These are phyloP conservation scores for Meiosimyza decipiens DNA, from an alignment of 2,888 invertebrate species.

Conservation along the genomic window DNA sequence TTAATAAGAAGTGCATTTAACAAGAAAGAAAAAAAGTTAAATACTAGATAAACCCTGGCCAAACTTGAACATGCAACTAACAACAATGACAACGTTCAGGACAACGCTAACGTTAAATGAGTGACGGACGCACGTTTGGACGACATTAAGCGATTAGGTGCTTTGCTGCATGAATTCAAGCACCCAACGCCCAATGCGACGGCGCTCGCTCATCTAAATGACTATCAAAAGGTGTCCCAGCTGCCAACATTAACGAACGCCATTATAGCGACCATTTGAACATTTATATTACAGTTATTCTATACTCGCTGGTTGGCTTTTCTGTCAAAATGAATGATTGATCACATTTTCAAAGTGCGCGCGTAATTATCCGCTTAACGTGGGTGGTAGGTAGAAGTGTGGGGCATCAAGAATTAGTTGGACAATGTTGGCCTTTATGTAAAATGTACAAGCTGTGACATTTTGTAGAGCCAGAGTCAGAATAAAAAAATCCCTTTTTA, in stretches of 20 bases:
- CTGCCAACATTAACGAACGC: constrained; percentile 8
- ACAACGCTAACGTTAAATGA: constrained; percentile 1
- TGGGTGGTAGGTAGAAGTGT: background rate
- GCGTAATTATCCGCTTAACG: constrained; percentile 53
- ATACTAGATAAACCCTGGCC: too few relatives aligned
- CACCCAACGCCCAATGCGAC: background rate
- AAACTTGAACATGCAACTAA: background rate
- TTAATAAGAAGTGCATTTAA: too few relatives aligned
- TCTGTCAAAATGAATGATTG: constrained; percentile 56
- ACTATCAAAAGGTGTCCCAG: constrained; percentile 21
- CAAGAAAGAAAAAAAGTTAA: too few relatives aligned
- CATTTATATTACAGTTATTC: constrained; percentile 10
- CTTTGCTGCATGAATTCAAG: background rate
- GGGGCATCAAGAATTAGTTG: too few relatives aligned
- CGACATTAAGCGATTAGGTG: constrained; percentile 15
- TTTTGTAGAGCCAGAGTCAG: background rate
- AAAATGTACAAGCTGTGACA: constrained; percentile 26
- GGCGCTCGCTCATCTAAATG: background rate
- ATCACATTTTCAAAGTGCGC: constrained; percentile 57
- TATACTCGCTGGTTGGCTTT: constrained; percentile 16
- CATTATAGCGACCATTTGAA: constrained; percentile 19
- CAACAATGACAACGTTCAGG: background rate
- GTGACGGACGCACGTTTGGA: constrained; percentile 16
- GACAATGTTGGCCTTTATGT: constrained; percentile 17
- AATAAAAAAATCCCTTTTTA: background rate